Conservation (phyloP, 2,888 invertebrate species). For the Lottia scabra region DNA sequence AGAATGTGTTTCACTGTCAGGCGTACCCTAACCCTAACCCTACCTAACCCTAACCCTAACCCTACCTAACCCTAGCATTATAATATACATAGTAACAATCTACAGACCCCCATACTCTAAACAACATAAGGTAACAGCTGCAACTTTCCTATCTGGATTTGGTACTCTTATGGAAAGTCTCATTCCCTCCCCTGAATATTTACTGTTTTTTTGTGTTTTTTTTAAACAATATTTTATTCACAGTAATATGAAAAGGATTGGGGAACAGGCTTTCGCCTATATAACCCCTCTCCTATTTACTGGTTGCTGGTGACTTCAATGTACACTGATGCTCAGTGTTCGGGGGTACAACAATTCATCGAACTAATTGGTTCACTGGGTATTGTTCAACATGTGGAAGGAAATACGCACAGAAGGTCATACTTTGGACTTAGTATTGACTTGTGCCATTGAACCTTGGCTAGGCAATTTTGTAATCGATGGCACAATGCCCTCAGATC, state of each 20-base stretch:
- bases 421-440: background rate
- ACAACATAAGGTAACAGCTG: background rate
- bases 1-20: no score
- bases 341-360: background rate
- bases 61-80: no score
- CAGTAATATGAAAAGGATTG: no score
- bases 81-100: background rate
- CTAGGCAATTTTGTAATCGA: background rate
- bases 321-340: background rate
- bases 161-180: background rate
- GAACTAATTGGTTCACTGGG: background rate
- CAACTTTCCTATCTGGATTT: background rate
- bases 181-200: background rate
- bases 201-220: background rate
- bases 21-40: no score
- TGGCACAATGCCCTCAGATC: background rate
- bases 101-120: background rate
- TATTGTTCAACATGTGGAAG: background rate
- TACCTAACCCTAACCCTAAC: no score
- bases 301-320: background rate
- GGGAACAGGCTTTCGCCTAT: no score
- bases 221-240: no score
- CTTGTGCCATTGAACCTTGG: background rate
- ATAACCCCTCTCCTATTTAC: no score
- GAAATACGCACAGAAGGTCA: background rate